These are phyloP conservation scores for Trissoscelio sp. DNA, from an alignment of 2,888 invertebrate species.

Conservation along the genomic window DNA sequence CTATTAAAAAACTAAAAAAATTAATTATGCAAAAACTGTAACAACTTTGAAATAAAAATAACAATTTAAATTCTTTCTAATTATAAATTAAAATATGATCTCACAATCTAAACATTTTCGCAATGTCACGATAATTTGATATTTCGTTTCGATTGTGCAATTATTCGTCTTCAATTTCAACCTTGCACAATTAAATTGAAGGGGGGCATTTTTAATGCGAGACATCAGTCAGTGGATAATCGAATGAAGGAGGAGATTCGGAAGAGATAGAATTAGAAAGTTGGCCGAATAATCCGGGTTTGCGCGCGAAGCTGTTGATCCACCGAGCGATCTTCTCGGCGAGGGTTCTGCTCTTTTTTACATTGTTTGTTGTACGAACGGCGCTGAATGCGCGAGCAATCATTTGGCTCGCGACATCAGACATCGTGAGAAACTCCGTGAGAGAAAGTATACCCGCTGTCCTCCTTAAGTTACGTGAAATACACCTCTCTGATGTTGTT, in stretches of 20 bases:
- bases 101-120: too few species aligned
- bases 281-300: constrained; percentile 26
- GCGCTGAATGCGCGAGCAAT: constrained; percentile 57
- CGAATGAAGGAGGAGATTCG: constrained; percentile 19
- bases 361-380: constrained; percentile 9
- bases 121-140: too few species aligned
- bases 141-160: constrained; percentile 9
- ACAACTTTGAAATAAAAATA: too few species aligned
- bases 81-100: too few species aligned
- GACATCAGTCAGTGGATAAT: constrained; percentile 4
- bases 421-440: constrained; percentile 61
- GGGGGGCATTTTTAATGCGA: constrained; percentile 14
- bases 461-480: constrained; percentile 61
- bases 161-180: constrained; percentile 14
- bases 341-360: constrained; percentile 28
- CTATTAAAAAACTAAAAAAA: too few species aligned
- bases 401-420: constrained; percentile 59
- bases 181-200: constrained; percentile 22
- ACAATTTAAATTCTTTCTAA: too few species aligned
- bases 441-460: constrained; percentile 60
- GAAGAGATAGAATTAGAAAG: constrained; percentile 52
- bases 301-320: constrained; percentile 15
- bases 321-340: constrained; percentile 29
- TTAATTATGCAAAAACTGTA: too few species aligned
- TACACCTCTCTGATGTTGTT: constrained; percentile 19